phyloP scores from a whole-genome alignment of 2,888 invertebrate species.

The Acanthoscelides obtectus region DNA sequence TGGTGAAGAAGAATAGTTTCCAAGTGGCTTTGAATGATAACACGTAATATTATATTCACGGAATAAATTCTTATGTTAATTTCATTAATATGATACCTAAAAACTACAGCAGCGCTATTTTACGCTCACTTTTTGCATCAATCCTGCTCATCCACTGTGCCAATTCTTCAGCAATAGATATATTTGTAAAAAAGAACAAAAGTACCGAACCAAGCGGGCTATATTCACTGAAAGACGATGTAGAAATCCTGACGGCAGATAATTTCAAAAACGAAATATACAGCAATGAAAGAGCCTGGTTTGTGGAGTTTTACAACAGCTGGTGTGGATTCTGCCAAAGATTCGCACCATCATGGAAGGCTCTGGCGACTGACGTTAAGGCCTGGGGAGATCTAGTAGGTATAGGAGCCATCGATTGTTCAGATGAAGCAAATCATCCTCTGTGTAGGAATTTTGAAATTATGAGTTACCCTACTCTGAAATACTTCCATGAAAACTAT shows the following conservation, averaged over 20 bases:
- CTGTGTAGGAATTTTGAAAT: conserved; percentile 85
- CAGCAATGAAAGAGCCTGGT: conserved; percentile 61
- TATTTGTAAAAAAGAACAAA: background rate
- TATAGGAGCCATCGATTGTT: conserved; percentile 82
- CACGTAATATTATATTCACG: background rate
- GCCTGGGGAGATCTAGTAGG: conserved; percentile 68
- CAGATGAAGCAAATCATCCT: conserved; percentile 51
- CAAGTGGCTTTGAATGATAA: background rate
- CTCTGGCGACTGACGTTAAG: conserved; percentile 60
- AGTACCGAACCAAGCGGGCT: conserved; percentile 46
- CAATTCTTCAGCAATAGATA: background rate
- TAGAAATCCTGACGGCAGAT: conserved; percentile 59
- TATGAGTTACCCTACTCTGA: conserved; percentile 82
- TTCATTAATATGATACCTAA: background rate
- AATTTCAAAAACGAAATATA: conserved; percentile 66
- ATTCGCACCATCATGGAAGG: conserved; percentile 85
- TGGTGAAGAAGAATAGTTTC: background rate
- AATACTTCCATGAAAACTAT: conserved; percentile 69
- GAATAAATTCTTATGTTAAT: background rate
- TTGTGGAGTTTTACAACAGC: conserved; percentile 79
- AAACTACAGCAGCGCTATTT: background rate
- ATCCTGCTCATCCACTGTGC: background rate
- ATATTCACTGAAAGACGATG: conserved; percentile 61
- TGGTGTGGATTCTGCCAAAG: conserved; percentile 94
- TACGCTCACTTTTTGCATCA: background rate